A percentile compares a stretch with the other conserved stretches of the same genome.
Conservation (phyloP, 2,888 invertebrate genomes). For the Tyria jacobaeae region DNA sequence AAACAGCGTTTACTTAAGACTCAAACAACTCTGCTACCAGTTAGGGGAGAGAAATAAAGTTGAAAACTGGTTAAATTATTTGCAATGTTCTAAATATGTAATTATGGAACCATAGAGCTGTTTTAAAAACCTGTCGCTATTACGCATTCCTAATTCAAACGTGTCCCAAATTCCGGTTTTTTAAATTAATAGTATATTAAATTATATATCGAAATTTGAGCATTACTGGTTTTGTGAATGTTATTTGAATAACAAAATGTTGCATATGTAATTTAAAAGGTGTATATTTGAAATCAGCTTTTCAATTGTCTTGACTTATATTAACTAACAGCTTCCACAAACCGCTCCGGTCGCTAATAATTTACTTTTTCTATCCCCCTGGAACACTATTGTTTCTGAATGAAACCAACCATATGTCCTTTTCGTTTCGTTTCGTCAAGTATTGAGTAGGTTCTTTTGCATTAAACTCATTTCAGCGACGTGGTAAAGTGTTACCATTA, state of each 20-base stretch:
- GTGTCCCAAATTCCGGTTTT: constrained; percentile 2
- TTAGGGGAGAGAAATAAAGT: not conserved
- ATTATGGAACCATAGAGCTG: not conserved
- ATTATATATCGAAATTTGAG: constrained; percentile 1
- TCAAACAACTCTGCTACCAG: not conserved
- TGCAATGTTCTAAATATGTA: not conserved
- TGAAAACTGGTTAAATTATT: not conserved
- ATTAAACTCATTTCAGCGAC: constrained; percentile 26
- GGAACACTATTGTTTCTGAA: no score
- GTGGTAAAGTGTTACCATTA: constrained; percentile 46
- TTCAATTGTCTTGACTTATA: no score
- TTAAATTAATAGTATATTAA: not conserved
- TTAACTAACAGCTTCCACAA: no score
- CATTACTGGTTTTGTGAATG: not conserved
- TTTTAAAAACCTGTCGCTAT: not conserved
- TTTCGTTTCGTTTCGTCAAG: no score
- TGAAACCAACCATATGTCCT: no score
- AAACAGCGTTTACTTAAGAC: not conserved
- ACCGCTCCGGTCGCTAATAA: no score
- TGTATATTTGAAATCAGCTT: not conserved
- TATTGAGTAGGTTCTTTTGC: not conserved
- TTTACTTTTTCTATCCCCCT: no score
- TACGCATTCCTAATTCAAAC: constrained; percentile 2
- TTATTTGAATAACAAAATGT: not conserved
- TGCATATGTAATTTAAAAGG: not conserved